These are phyloP conservation scores for Macrotis lagotis DNA, from an alignment of 2,113 vertebrate genomes.

Conservation along the genomic window DNA sequence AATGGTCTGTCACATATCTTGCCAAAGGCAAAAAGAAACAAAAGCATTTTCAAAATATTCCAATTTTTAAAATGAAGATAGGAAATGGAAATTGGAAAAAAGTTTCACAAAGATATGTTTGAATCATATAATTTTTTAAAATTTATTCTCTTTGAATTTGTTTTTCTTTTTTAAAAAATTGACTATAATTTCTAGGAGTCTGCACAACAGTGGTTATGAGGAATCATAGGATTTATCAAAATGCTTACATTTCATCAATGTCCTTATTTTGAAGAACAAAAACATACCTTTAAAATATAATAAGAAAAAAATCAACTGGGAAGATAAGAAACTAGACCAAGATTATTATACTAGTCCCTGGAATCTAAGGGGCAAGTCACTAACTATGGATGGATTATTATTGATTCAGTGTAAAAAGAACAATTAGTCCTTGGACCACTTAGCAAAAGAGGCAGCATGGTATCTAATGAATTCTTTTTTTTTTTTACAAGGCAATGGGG, in stretches of 20 bases:
- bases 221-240: background rate
- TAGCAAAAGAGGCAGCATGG: background rate
- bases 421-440: background rate
- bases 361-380: background rate
- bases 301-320: conserved; percentile 3
- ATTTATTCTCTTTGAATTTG: background rate
- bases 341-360: background rate
- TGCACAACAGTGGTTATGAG: background rate
- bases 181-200: background rate
- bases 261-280: conserved; percentile 6
- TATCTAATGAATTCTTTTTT: background rate
- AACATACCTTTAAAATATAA: conserved; percentile 1
- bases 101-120: background rate
- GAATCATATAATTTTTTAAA: background rate
- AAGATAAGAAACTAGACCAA: conserved; percentile 17
- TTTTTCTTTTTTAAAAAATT: background rate
- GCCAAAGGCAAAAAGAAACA: conserved; percentile 26
- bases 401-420: background rate
- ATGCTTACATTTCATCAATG: background rate
- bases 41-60: conserved; percentile 22
- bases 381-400: background rate
- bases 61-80: conserved; percentile 37
- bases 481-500: too few species aligned
- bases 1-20: conserved; percentile 24
- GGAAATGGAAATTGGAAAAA: background rate